These are phyloP conservation scores for Tetraneura akinire DNA, from an alignment of 1,140 invertebrate genomes.

Conservation along the genomic window DNA sequence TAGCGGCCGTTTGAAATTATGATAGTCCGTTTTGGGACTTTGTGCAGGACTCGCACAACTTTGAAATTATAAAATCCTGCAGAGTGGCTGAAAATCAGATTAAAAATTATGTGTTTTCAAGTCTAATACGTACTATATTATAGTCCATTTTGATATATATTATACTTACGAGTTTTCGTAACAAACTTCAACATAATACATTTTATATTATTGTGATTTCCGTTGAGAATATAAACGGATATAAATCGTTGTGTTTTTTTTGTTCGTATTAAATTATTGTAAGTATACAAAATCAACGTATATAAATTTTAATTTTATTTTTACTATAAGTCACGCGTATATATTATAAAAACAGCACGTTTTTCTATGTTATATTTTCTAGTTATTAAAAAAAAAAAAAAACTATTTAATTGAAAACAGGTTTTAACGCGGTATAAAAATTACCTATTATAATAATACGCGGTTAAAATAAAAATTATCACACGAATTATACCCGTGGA, in stretches of 20 bases:
- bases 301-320: not conserved
- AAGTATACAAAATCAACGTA: not conserved
- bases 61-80: not conserved
- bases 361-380: not conserved
- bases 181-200: not conserved
- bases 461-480: not conserved
- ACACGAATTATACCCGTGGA: too few relatives aligned
- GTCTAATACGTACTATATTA: not conserved
- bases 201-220: not conserved
- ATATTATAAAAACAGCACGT: not conserved
- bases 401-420: constrained; percentile 10
- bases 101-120: not conserved
- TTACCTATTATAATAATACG: not conserved
- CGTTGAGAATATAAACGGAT: constrained; percentile 1
- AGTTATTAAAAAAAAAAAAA: too few relatives aligned
- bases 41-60: constrained; percentile 14
- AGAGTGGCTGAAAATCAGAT: not conserved
- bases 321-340: constrained; percentile 21
- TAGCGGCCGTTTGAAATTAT: constrained; percentile 12
- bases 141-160: not conserved
- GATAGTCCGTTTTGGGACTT: not conserved
- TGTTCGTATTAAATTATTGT: not conserved
- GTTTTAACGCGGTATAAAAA: constrained; percentile 23
- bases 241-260: not conserved
- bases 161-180: not conserved